Conservation (phyloP, 2,797 vertebrate genomes). For the Propithecus deckenii region DNA sequence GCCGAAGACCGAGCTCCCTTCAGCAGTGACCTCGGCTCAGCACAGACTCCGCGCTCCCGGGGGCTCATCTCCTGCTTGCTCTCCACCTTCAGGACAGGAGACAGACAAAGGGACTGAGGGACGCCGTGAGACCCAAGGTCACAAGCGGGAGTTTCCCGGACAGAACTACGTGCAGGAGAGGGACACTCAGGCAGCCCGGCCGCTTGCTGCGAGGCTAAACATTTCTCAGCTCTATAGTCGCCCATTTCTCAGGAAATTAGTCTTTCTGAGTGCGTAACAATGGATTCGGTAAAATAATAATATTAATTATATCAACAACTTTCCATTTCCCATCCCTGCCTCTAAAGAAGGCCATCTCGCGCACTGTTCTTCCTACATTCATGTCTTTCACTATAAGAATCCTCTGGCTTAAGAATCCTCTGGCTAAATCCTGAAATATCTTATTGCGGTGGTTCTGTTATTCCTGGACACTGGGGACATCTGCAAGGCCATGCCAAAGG, state of each 20-base stretch:
- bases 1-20: neutral
- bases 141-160: neutral
- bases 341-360: neutral
- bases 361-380: neutral
- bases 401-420: neutral
- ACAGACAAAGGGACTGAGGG: conserved; percentile 42
- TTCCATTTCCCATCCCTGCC: neutral
- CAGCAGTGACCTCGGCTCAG: neutral
- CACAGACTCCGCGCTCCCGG: neutral
- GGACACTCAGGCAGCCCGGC: neutral
- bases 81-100: neutral
- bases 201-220: neutral
- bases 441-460: conserved; percentile 36
- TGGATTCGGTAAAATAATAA: conserved; percentile 34
- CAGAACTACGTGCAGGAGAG: neutral
- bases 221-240: neutral
- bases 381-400: neutral
- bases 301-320: neutral
- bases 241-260: conserved; percentile 64
- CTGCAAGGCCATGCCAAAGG: conserved; percentile 3
- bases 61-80: neutral
- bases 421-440: conserved; percentile 48
- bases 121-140: neutral
- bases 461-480: conserved; percentile 11
- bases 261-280: conserved; percentile 15